Evolutionary conservation across 2,797 vertebrate genomes (phyloP).

Genomic region (Rhinogobio ventralis): DNA sequence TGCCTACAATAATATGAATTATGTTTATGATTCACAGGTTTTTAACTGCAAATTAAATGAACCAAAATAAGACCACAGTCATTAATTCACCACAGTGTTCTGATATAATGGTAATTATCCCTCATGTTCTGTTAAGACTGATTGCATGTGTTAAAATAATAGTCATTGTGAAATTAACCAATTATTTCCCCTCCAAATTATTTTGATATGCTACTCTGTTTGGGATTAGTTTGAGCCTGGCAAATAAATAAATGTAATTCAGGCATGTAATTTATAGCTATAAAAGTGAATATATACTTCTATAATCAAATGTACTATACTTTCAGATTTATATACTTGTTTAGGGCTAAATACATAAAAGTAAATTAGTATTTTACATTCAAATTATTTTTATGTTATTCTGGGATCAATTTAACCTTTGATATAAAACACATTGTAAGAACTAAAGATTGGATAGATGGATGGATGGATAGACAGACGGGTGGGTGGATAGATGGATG

Average conservation of each 20-base stretch:
- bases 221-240: neutral
- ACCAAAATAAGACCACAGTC: neutral
- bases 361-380: neutral
- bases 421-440: too few relatives aligned
- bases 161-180: neutral
- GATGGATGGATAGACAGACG: too few relatives aligned
- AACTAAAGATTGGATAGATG: too few relatives aligned
- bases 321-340: neutral
- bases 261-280: neutral
- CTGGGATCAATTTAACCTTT: neutral
- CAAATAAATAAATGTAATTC: neutral
- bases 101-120: neutral
- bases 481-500: too few relatives aligned
- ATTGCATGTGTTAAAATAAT: neutral
- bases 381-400: neutral
- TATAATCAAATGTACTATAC: neutral
- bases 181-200: neutral
- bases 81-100: constrained; percentile 13
- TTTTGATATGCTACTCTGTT: neutral
- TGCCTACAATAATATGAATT: neutral
- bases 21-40: neutral
- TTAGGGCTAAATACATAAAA: neutral
- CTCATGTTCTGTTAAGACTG: neutral
- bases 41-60: neutral
- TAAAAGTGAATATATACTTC: neutral